phyloP scores from a whole-genome alignment of 2,797 vertebrate species.

The Siniperca scherzeri region DNA sequence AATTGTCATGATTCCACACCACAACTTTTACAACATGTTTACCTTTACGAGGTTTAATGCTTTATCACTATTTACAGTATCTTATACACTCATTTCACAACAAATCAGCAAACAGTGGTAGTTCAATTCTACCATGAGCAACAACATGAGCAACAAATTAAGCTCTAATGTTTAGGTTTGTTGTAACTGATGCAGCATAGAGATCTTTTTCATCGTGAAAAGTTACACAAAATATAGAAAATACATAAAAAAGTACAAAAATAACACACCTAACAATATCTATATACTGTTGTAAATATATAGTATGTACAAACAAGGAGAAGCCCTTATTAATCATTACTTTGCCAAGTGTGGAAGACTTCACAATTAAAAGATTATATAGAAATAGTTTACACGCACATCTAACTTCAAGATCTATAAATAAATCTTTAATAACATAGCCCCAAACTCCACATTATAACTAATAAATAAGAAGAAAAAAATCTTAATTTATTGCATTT shows the following conservation, averaged over 20 bases:
- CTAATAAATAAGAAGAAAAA: conserved; percentile 85
- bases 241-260: conserved; percentile 77
- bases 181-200: conserved; percentile 56
- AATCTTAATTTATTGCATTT: conserved; percentile 86
- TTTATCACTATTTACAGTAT: conserved; percentile 76
- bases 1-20: conserved; percentile 63
- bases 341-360: conserved; percentile 75
- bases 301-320: conserved; percentile 78
- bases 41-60: conserved; percentile 66
- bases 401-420: conserved; percentile 83
- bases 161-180: conserved; percentile 43
- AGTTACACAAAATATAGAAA: conserved; percentile 73
- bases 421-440: conserved; percentile 82
- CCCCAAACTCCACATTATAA: conserved; percentile 75
- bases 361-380: conserved; percentile 78
- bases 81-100: conserved; percentile 73
- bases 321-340: conserved; percentile 65
- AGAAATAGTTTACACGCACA: conserved; percentile 79
- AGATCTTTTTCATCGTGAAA: conserved; percentile 56
- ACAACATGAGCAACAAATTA: conserved; percentile 34
- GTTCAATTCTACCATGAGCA: conserved; percentile 39
- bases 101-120: conserved; percentile 46
- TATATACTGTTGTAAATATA: conserved; percentile 80
- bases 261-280: conserved; percentile 81
- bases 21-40: conserved; percentile 66